Conservation (phyloP, 2,113 vertebrate species). For the Agapornis roseicollis region DNA sequence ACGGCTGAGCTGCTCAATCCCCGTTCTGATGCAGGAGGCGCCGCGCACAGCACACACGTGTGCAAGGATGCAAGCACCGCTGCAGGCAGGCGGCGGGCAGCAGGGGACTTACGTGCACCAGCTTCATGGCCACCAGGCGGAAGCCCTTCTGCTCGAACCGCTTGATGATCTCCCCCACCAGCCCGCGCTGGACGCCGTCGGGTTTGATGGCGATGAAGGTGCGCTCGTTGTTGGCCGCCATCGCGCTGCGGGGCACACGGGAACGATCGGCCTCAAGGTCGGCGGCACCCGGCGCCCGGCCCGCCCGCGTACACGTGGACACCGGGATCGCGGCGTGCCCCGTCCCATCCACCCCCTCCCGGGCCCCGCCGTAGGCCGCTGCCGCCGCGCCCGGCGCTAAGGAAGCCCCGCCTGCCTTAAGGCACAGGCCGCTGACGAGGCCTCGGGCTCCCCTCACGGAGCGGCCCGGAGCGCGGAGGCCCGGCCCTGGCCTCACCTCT, state of each 20-base stretch:
- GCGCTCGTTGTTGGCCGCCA: constrained; percentile 70
- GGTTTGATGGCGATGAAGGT: constrained; percentile 94
- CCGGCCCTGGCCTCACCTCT: background rate
- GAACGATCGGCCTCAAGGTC: background rate
- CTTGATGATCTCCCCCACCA: constrained; percentile 86
- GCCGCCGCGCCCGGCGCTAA: background rate
- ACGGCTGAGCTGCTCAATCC: rapidly evolving
- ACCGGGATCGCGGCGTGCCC: background rate
- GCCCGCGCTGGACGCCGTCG: constrained; percentile 87
- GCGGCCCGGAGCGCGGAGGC: no score
- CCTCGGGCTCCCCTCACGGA: background rate
- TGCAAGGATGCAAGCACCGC: rapidly evolving
- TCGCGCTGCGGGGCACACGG: background rate
- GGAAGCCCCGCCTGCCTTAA: no score
- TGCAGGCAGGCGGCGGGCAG: rapidly evolving
- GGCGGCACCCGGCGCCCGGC: background rate
- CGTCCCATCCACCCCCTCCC: background rate
- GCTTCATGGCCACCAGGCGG: constrained; percentile 83
- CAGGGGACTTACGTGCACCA: constrained; percentile 67
- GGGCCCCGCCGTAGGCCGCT: background rate
- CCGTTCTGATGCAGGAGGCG: rapidly evolving
- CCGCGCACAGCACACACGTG: rapidly evolving
- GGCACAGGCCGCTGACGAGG: no score
- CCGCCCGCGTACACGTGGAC: background rate
- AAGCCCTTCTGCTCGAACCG: constrained; percentile 86